phyloP scores from a whole-genome alignment of 2,797 vertebrate genomes.

The Fundulus diaphanus region DNA sequence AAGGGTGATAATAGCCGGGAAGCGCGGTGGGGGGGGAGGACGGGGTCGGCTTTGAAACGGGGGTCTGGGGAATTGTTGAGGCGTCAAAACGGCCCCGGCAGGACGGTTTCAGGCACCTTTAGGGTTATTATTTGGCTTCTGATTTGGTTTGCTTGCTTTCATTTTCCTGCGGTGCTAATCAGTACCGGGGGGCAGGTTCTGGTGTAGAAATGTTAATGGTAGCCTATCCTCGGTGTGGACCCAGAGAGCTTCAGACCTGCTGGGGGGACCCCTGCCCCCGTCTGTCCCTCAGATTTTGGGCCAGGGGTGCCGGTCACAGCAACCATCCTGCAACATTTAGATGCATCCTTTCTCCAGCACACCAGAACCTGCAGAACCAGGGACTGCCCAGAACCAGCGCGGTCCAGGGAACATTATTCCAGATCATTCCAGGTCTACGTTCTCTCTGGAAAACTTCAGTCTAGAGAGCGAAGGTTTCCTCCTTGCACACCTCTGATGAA shows the following conservation, averaged over 20 bases:
- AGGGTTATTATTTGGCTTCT: not conserved
- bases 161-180: not conserved
- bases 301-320: too few species aligned
- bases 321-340: too few species aligned
- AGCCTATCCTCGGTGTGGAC: too few species aligned
- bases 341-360: too few species aligned
- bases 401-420: too few species aligned
- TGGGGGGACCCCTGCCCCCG: too few species aligned
- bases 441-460: too few species aligned
- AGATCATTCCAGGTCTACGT: too few species aligned
- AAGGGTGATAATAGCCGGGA: conserved; percentile 6
- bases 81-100: not conserved
- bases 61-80: not conserved
- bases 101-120: not conserved
- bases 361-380: too few species aligned
- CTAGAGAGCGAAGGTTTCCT: not conserved
- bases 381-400: too few species aligned
- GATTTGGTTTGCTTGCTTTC: not conserved
- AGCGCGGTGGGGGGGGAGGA: not conserved
- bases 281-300: not conserved
- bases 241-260: too few species aligned
- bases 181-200: not conserved
- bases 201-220: too few species aligned
- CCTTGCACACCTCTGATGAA: not conserved
- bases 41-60: not conserved